Percentiles rank a stretch among this genome's conserved stretches.
These are phyloP conservation scores for Sternarchorhynchus goeldii DNA, from an alignment of 2,797 vertebrate species.

Conservation along the genomic window DNA sequence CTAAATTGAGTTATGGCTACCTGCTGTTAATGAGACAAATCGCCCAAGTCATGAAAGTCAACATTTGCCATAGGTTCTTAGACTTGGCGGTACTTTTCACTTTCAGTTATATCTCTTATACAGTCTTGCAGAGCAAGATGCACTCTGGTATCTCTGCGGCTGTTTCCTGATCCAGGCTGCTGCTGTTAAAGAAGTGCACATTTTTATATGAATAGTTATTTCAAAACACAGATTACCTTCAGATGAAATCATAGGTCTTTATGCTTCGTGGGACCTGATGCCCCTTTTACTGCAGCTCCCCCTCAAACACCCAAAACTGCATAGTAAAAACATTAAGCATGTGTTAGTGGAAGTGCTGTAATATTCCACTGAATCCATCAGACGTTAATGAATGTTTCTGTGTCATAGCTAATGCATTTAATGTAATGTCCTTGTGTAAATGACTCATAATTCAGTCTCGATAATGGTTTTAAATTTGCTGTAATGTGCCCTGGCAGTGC, in stretches of 20 bases:
- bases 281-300: neutral
- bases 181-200: neutral
- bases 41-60: neutral
- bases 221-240: slow-evolving; percentile 1
- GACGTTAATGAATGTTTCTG: slow-evolving; percentile 48
- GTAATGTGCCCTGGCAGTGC: slow-evolving; percentile 36
- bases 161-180: neutral
- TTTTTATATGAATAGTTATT: neutral
- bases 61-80: neutral
- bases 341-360: slow-evolving; percentile 26
- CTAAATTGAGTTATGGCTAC: neutral
- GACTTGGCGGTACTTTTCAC: neutral
- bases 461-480: slow-evolving; percentile 47
- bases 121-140: neutral
- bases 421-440: slow-evolving; percentile 42
- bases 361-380: slow-evolving; percentile 40
- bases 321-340: slow-evolving; percentile 33
- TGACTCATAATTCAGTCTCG: slow-evolving; percentile 43
- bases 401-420: slow-evolving; percentile 46
- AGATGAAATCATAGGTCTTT: neutral
- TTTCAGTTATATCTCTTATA: neutral
- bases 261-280: slow-evolving; percentile 3
- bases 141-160: too few relatives aligned
- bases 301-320: slow-evolving; percentile 19
- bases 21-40: neutral